These are phyloP conservation scores for Nycticryphes semicollaris DNA, from an alignment of 2,113 vertebrate species.

Conservation along the genomic window DNA sequence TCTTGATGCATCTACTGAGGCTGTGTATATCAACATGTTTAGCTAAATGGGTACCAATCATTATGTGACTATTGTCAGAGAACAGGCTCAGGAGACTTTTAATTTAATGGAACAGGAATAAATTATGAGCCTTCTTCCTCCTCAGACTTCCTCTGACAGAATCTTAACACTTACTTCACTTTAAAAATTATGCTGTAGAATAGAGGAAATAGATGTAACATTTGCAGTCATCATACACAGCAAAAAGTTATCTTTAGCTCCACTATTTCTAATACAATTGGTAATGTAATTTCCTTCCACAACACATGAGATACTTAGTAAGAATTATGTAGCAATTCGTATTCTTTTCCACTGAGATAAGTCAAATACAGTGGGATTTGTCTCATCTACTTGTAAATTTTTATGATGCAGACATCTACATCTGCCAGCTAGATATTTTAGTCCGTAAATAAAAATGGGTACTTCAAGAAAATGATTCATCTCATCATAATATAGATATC, in stretches of 20 bases:
- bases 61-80: neutral
- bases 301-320: neutral
- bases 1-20: neutral
- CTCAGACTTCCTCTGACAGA: neutral
- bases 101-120: neutral
- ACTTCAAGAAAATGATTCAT: neutral
- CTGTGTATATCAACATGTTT: neutral
- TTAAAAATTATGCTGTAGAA: neutral
- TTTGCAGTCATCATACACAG: neutral
- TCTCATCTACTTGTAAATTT: neutral
- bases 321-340: constrained; percentile 18
- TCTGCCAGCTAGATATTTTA: neutral
- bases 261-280: neutral
- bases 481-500: neutral
- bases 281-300: neutral
- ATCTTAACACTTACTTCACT: neutral
- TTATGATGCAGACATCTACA: neutral
- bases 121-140: neutral
- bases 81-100: neutral
- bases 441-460: neutral
- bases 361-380: neutral
- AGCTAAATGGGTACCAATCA: neutral
- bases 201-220: neutral
- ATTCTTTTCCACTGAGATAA: neutral
- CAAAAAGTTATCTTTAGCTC: constrained; percentile 18